Base-by-base conservation (phyloP, 1,140 invertebrate species). In the Lanistes nyassanus region DNA sequence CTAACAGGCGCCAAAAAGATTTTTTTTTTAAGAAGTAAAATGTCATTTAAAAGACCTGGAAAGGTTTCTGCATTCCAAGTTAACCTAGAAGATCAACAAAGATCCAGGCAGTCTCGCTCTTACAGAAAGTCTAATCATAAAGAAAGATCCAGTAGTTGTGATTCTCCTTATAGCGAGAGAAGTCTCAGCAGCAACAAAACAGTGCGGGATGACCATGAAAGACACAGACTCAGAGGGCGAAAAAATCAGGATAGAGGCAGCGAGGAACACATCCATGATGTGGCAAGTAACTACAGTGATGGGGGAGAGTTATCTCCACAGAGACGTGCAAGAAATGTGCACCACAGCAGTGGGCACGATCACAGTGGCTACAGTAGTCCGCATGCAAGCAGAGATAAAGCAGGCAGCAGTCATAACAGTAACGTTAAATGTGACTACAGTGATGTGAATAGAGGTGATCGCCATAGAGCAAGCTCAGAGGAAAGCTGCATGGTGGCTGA, bases 11-110 rank as follows among this genome's bases (percentile, higher is more conserved):
- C 42, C 42, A 47, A 2, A 47, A 3, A n/a, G n/a, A 13, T 47
- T 47, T 42, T 5, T 42, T 42, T 47, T 47, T 47, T 13, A 47
- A 47, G 42, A 47, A 47, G 19, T 16, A 47, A 47, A 47, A 47
- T 47, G 42, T 47, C 42, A 47, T 47, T 47, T 6, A 47, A 47
- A 47, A 47, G 42, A 47, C 42, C 42, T 2, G 42, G 42, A 47
- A 72, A 72, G 23, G 69, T 60, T 21, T 72, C 69, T 36, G 69
- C 69, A 23, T 72, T 60, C 56, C 69, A 72, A 19, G 69, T 72
- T 13, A 42, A 72, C 34, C 16, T 36, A 5, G 69, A 72, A 26
- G 69, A 72, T n/a, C 69, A 72, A 37, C 11, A 23, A 5, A 26
- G 36, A 9, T 51, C n/a, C 16, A 55, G 69, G 23, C 69, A 60